Base-by-base conservation (phyloP, 2,113 vertebrate species). In the Lathamus discolor region DNA sequence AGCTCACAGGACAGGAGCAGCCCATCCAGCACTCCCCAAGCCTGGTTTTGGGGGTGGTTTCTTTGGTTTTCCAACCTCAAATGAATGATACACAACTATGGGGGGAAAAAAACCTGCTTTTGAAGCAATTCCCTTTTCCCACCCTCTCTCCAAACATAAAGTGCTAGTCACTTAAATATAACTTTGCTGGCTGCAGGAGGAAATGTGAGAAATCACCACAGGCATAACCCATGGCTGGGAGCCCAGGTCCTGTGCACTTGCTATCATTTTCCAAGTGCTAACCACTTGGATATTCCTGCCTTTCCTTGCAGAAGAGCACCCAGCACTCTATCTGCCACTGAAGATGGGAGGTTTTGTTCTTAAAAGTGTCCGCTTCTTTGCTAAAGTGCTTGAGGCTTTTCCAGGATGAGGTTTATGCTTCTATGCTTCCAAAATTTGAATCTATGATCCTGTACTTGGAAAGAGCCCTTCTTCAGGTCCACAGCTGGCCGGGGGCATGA, bases 201-300 rank as follows among this genome's bases (percentile, higher is more conserved):
- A 28, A 11, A 84, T 24, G 54, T 35, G 57, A 91, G 44, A 80
- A 86, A 72, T 13, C 6, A 29, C 24, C 49, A 22, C 12, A 37
- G 39, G 24, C 17, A 39, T 48, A 57, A 66, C 10, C 17, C 17
- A 46, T 0, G 51, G 46, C 48, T 43, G 82, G 23, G 29, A 73
- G 46, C 20, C 70, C 52, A 10, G 15, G 28, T 78, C 7, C 41
- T 28, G n/a, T 6, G 48, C 39, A 17, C 17, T 8, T 52, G 13
- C 48, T 0, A 0, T 31, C 0, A 11, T 57, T 31, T 83, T 55
- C 29, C 13, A 76, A 55, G 25, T 17, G 10, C 90, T 74, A 51
- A 70, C 35, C 25, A 28, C 49, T 61, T 66, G 0, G 20, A 17
- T 46, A 41, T 17, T 59, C 37, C 59, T 37, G 17, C 15, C 20